Conservation (phyloP, 2,888 invertebrate genomes). For the Urechis unicinctus region DNA sequence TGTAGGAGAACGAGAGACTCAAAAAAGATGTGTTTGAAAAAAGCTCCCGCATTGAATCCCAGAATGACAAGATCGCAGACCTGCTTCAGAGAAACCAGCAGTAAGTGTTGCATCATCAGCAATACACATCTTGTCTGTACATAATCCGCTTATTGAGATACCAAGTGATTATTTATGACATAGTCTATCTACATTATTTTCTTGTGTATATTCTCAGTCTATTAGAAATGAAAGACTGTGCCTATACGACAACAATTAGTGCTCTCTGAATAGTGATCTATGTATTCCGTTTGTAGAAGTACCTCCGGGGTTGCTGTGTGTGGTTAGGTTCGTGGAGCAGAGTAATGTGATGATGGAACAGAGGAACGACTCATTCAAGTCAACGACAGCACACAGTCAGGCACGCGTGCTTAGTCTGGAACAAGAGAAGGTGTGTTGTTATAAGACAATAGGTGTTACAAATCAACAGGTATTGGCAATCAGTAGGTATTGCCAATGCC, state of each 20-base stretch:
- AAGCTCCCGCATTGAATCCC: constrained; percentile 41
- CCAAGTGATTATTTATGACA: too few species aligned
- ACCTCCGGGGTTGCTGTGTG: not conserved
- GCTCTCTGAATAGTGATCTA: too few species aligned
- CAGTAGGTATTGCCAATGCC: too few species aligned
- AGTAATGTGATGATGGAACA: constrained; percentile 45
- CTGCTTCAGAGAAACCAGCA: constrained; percentile 46
- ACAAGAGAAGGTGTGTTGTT: constrained; percentile 49
- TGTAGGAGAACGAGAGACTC: constrained; percentile 47
- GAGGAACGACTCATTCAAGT: constrained; percentile 41
- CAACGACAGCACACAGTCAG: constrained; percentile 38
- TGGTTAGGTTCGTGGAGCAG: constrained; percentile 41
- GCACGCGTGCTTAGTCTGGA: constrained; percentile 40
- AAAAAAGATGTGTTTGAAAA: constrained; percentile 47
- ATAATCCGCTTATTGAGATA: not conserved
- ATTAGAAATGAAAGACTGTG: not conserved
- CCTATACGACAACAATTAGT: too few species aligned
- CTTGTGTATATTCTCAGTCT: not conserved
- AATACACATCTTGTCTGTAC: too few species aligned
- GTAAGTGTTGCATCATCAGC: constrained; percentile 25
- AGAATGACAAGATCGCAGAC: constrained; percentile 47
- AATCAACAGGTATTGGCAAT: too few species aligned
- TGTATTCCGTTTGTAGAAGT: not conserved
- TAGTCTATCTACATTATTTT: too few species aligned
- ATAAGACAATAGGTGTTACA: too few species aligned